A percentile compares a stretch with the other conserved stretches of the same genome.
These are phyloP conservation scores for Apostichopus californicus DNA, from an alignment of 35 echinoderm and acorn worm genomes.

Conservation along the genomic window DNA sequence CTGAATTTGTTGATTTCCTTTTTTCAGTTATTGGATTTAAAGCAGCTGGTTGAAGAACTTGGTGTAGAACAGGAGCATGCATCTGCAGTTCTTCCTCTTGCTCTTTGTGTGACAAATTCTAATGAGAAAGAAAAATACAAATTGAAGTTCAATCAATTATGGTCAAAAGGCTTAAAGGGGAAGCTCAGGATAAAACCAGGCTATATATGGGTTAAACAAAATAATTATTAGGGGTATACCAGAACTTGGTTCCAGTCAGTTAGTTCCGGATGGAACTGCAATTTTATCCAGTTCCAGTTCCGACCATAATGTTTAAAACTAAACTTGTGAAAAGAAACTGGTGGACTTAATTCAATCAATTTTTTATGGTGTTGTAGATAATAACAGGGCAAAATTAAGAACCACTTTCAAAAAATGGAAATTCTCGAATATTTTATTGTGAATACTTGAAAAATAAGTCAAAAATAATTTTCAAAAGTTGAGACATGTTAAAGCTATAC, in stretches of 20 bases:
- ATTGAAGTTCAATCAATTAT: not conserved
- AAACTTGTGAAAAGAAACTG: no score
- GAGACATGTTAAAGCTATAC: no score
- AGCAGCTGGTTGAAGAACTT: slow-evolving; percentile 54
- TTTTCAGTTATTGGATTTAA: not conserved
- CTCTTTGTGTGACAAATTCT: slow-evolving; percentile 55
- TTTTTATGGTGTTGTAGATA: no score
- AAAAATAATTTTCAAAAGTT: no score
- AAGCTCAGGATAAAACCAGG: not conserved
- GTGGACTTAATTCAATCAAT: no score
- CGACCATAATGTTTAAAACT: not conserved
- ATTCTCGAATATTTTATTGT: no score
- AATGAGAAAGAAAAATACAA: not conserved
- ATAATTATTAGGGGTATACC: not conserved
- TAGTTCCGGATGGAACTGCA: not conserved
- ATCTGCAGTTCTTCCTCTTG: slow-evolving; percentile 66
- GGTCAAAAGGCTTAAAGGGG: not conserved
- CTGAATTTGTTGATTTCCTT: slow-evolving; percentile 1
- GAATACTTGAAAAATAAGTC: no score
- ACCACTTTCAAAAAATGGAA: no score
- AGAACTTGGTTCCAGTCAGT: not conserved
- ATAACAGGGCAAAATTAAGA: no score
- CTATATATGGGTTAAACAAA: not conserved
- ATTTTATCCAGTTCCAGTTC: not conserved
- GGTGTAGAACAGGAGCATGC: slow-evolving; percentile 40